phyloP scores from a whole-genome alignment of 1,140 invertebrate genomes.

The Drosophila persimilis region DNA sequence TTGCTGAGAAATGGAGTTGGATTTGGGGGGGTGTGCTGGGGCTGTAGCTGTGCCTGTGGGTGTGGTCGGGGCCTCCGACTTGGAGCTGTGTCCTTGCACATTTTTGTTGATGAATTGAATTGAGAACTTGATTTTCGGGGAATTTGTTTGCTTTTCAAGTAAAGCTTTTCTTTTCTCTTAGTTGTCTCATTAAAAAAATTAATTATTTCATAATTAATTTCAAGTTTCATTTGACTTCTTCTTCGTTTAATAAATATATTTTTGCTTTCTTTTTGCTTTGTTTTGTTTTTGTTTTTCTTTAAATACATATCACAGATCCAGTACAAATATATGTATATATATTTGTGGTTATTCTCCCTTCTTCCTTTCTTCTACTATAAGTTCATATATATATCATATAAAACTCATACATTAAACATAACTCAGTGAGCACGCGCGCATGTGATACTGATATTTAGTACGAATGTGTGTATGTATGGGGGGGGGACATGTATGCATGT shows the following conservation, averaged over 20 bases:
- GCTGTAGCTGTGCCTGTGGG: conserved; percentile 3
- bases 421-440: conserved; percentile 72
- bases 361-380: conserved; percentile 52
- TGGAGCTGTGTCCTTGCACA: conserved; percentile 33
- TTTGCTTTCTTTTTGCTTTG: conserved; percentile 51
- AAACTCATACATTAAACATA: conserved; percentile 75
- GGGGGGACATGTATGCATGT: conserved; percentile 13
- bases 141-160: conserved; percentile 59
- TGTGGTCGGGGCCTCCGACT: conserved; percentile 1
- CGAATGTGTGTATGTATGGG: conserved; percentile 54
- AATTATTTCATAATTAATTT: conserved; percentile 81
- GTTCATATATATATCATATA: conserved; percentile 63
- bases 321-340: conserved; percentile 76
- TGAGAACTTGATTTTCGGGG: conserved; percentile 53
- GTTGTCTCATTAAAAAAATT: conserved; percentile 71
- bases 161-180: conserved; percentile 59
- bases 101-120: conserved; percentile 42
- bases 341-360: conserved; percentile 54
- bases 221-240: conserved; percentile 59
- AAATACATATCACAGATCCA: conserved; percentile 83
- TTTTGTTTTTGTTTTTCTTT: conserved; percentile 62
- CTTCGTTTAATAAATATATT: conserved; percentile 50
- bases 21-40: background rate
- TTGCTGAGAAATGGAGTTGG: too few relatives aligned
- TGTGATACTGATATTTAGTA: conserved; percentile 61